These are phyloP conservation scores for Myotis daubentonii DNA, from an alignment of 2,797 vertebrate genomes.

Conservation along the genomic window DNA sequence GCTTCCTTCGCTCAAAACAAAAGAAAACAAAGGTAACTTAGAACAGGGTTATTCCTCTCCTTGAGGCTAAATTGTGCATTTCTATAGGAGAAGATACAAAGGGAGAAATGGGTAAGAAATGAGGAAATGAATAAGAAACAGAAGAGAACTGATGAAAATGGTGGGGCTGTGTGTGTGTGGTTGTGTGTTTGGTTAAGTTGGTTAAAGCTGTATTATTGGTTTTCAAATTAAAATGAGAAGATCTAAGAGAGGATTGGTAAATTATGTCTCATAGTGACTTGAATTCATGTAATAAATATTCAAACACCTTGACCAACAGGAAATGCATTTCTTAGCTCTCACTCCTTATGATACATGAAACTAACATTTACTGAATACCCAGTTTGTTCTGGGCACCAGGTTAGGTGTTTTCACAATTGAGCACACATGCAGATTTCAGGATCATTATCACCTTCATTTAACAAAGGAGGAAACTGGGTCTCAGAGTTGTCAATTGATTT, in stretches of 20 bases:
- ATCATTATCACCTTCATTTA: background rate
- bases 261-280: background rate
- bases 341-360: background rate
- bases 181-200: background rate
- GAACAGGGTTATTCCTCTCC: background rate
- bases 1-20: background rate
- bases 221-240: background rate
- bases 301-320: background rate
- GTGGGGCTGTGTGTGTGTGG: background rate
- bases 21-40: background rate
- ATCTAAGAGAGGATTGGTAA: background rate
- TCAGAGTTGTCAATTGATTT: background rate
- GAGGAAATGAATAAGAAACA: background rate
- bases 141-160: background rate
- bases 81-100: background rate
- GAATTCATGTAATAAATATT: background rate
- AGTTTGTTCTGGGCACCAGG: background rate
- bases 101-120: background rate
- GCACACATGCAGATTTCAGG: background rate
- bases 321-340: background rate
- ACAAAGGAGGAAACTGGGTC: background rate
- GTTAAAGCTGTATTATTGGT: background rate
- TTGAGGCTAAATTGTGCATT: background rate
- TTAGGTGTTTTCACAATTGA: background rate
- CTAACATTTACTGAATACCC: background rate